These are phyloP conservation scores for Chrysomallon squamiferum DNA, from an alignment of 1,140 invertebrate species.

Conservation along the genomic window DNA sequence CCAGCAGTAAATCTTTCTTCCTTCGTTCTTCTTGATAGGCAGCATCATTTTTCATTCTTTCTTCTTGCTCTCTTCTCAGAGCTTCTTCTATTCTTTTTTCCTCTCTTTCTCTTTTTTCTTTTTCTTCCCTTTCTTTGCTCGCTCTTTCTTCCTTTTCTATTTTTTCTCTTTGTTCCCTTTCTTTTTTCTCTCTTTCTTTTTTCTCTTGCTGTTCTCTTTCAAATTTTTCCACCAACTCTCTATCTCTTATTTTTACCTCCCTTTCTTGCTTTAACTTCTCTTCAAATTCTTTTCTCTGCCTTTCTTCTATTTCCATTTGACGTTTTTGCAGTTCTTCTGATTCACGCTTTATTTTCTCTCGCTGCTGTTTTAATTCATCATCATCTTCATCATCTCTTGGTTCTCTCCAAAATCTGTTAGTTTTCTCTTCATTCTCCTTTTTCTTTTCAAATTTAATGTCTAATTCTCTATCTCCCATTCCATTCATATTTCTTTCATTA, in stretches of 20 bases:
- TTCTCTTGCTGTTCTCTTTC: slow-evolving; percentile 25
- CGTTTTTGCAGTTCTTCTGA: slow-evolving; percentile 10
- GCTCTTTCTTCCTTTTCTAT: neutral
- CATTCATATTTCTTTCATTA: neutral
- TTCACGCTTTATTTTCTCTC: slow-evolving; percentile 25
- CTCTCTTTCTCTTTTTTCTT: slow-evolving; percentile 17
- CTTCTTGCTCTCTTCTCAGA: slow-evolving; percentile 28
- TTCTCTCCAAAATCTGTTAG: too few relatives aligned
- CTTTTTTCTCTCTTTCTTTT: slow-evolving; percentile 10
- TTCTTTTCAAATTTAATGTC: slow-evolving; percentile 4
- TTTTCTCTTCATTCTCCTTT: slow-evolving; percentile 5
- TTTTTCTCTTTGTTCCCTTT: slow-evolving; percentile 18
- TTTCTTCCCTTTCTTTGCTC: slow-evolving; percentile 20
- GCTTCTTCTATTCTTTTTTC: slow-evolving; percentile 14
- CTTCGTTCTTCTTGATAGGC: slow-evolving; percentile 35
- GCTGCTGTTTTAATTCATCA: slow-evolving; percentile 18
- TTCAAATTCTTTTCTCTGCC: slow-evolving; percentile 20
- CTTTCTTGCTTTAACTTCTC: slow-evolving; percentile 17
- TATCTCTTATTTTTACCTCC: slow-evolving; percentile 15
- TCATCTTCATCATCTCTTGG: neutral
- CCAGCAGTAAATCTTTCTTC: slow-evolving; percentile 47
- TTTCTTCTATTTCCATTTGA: slow-evolving; percentile 7
- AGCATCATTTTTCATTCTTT: slow-evolving; percentile 38
- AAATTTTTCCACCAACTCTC: slow-evolving; percentile 8
- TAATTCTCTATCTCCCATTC: slow-evolving; percentile 15